These are phyloP conservation scores for Meloidogyne floridensis DNA, from an alignment of 1,140 invertebrate species.

Conservation along the genomic window DNA sequence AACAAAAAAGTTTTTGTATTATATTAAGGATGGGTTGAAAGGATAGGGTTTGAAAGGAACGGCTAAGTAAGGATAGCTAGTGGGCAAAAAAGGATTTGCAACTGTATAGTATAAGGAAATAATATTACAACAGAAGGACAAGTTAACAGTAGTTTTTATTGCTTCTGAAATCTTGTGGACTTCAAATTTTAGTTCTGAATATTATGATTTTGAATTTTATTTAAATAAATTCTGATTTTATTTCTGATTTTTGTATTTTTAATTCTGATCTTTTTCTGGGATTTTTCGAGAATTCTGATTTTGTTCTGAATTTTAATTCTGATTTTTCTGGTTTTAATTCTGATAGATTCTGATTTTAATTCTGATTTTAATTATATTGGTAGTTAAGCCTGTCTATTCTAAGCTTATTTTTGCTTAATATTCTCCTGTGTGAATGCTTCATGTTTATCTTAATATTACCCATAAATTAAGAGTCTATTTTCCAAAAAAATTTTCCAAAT, in stretches of 20 bases:
- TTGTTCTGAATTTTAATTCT: no score
- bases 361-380: no score
- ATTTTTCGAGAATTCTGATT: no score
- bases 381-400: no score
- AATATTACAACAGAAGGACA: not conserved
- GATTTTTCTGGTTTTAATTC: no score
- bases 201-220: not conserved
- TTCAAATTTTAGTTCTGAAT: not conserved
- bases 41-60: not conserved
- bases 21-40: not conserved
- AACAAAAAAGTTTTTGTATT: not conserved
- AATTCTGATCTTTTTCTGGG: not conserved
- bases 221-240: not conserved
- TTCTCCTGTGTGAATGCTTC: no score
- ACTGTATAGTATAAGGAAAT: not conserved
- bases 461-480: no score
- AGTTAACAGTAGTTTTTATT: not conserved
- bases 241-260: not conserved
- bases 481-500: no score
- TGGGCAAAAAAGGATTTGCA: not conserved
- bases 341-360: no score
- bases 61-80: not conserved
- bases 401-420: no score
- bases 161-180: not conserved
- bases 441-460: no score